Base-by-base conservation (phyloP, 2,113 vertebrate genomes). In the Maccullochella peelii region DNA sequence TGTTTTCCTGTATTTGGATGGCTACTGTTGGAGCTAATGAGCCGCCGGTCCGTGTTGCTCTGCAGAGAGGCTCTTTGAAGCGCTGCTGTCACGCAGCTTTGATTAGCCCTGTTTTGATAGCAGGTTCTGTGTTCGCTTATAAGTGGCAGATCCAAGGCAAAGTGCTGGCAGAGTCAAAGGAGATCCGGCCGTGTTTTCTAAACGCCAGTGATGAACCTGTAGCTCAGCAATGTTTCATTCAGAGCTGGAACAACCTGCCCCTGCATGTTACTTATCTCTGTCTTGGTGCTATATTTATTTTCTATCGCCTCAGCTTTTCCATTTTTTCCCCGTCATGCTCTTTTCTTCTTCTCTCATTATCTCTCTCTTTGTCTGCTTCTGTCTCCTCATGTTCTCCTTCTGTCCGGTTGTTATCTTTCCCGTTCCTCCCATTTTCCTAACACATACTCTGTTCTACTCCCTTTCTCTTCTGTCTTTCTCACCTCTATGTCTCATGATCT, bases 51-150 rank as follows among this genome's bases (percentile, higher is more conserved):
- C 4, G 8, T 55, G 38, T 68, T 59, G 40, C 14, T 65, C 69
- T 59, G 72, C 69, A 47, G 78, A 77, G 59, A 65, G 27, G 9
- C 68, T 12, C 30, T 89, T 90, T 89, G 80, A 91, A 79, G 79
- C 54, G 0, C 20, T 27, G 44, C 73, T 75, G 77, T 62, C 65
- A 55, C 23, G 42, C 49, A 49, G 87, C 74, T 86, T 89, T 89
- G 80, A 88, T 89, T 87, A 80, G 73, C 33, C 50, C 44, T 12
- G 52, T 85, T 86, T 82, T 85, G 55, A 86, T 83, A 59, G 55
- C 80, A 59, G 57, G 23, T 63, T 83, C 66, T 77, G 33, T 70
- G 52, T 73, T 68, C 15, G 21, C 70, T 68, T 71, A 61, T 68
- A 79, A 89, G 79, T 47, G 47, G 38, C 68, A 67, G 66, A 89